phyloP scores from a whole-genome alignment of 2,113 vertebrate genomes.

The Herpetotheres cachinnans region DNA sequence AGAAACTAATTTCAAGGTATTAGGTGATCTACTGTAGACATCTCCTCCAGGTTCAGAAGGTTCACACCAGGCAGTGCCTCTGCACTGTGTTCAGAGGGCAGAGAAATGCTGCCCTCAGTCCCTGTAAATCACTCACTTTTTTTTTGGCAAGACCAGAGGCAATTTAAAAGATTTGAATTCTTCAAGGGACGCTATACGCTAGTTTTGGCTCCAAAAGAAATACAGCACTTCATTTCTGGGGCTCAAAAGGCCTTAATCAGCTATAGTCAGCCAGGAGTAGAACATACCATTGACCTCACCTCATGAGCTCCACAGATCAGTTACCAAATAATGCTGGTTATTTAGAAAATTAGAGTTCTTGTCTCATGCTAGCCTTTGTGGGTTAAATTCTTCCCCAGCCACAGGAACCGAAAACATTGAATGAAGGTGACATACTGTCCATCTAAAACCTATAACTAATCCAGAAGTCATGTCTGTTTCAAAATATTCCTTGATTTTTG shows the following conservation, averaged over 20 bases:
- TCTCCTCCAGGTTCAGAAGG: background rate
- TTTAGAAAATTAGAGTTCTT: background rate
- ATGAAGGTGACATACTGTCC: background rate
- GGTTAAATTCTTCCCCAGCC: background rate
- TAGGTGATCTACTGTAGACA: background rate
- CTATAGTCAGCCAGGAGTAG: background rate
- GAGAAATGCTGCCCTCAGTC: background rate
- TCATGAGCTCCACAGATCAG: background rate
- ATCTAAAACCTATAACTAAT: background rate
- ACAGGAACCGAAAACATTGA: background rate
- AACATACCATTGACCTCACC: background rate
- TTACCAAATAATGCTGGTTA: background rate
- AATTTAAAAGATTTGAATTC: background rate
- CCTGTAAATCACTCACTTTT: background rate
- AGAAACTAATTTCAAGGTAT: background rate
- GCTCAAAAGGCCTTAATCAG: background rate
- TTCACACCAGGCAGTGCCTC: background rate
- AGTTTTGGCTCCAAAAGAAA: background rate
- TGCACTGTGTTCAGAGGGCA: background rate
- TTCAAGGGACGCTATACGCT: background rate
- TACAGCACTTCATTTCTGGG: accelerated
- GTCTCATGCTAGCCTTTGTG: background rate
- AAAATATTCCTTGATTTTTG: background rate
- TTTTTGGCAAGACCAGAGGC: background rate
- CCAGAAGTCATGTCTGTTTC: background rate